Evolutionary conservation across 2,888 invertebrate genomes (phyloP), one percentile per base, ranked within the genome.

Genomic region (Lepidochrysops patricia): DNA sequence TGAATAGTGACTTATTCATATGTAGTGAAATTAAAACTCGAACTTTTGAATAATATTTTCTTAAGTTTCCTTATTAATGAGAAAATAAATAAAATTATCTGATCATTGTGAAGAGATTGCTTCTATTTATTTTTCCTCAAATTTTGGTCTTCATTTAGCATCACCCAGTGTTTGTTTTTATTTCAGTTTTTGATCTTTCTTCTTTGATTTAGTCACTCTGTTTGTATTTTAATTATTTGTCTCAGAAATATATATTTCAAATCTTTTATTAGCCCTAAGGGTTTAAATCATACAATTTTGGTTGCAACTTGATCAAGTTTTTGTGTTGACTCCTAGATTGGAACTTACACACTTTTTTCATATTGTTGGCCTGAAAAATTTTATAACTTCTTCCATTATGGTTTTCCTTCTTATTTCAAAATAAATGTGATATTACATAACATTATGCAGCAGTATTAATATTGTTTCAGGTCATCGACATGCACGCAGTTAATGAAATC

Each of bases 401-500:
- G 9, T 4, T 13, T 35, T 13, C 9, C 13, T 13, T 35, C 0
- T 35, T 35, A 13, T 32, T 32, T 32, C 32, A 9, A 12, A 5
- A 29, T 7, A 29, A 6, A 29, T 19, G 15, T 19, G 37, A 15
- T 43, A 9, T 43, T 29, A 29, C 7, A 29, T 2, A 15, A 4
- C 4, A 43, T 19, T 43, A 43, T 43, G 43, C 23, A 43, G 23
- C 7, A 29, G 9, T 29, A 15, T 43, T 43, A 19, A 43, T 43
- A 9, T 23, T 57, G 57, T 70, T 92, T 62, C 86, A 98, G 98
- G 98, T 98, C 92, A 94, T 96, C 92, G 95, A 98, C 92, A 96
- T 97, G 96, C 94, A 93, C 82, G 92, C 94, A 81, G 97, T 98
- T 90, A 92, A 96, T 90, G 96, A 96, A 91, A 95, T 97, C 90